Evolutionary conservation across 92 coral and sea anemone genomes (phyloP).

Genomic region (Phymanthus crucifer): DNA sequence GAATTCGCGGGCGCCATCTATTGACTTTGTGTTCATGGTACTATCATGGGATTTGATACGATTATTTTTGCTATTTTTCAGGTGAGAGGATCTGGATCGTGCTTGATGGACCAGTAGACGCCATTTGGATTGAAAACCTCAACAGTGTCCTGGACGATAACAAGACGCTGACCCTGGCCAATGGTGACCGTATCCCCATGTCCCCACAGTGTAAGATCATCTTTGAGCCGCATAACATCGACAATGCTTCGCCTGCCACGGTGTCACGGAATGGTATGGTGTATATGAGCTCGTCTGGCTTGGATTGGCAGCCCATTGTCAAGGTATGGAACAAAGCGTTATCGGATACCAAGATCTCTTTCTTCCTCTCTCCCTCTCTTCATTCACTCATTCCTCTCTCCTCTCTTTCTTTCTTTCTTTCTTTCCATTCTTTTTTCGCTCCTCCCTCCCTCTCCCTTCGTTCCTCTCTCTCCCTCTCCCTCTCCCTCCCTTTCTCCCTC

Average conservation of each 20-base stretch:
- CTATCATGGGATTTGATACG: background rate
- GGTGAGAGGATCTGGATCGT: conserved; percentile 92
- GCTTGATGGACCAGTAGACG: conserved; percentile 88
- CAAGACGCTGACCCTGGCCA: conserved; percentile 85
- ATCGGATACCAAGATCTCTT: too few relatives aligned
- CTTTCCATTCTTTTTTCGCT: too few relatives aligned
- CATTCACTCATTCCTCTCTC: too few relatives aligned
- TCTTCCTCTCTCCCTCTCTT: too few relatives aligned
- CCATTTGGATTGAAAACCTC: conserved; percentile 90
- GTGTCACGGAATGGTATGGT: conserved; percentile 94
- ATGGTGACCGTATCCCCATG: conserved; percentile 92
- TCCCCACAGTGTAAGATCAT: conserved; percentile 86
- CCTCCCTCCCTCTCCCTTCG: too few relatives aligned
- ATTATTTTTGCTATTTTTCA: background rate
- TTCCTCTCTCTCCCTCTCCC: too few relatives aligned
- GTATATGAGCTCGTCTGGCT: conserved; percentile 92
- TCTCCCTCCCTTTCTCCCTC: too few relatives aligned
- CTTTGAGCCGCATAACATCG: conserved; percentile 89
- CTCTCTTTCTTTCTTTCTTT: too few relatives aligned
- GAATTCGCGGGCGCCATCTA: too few relatives aligned
- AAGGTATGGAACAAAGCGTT: conserved; percentile 45
- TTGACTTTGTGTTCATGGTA: too few relatives aligned
- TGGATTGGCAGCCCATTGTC: conserved; percentile 89
- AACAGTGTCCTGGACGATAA: conserved; percentile 88
- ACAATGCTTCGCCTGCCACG: conserved; percentile 92